Conservation (phyloP, 2,888 invertebrate genomes). For the Drosophila birchii region DNA sequence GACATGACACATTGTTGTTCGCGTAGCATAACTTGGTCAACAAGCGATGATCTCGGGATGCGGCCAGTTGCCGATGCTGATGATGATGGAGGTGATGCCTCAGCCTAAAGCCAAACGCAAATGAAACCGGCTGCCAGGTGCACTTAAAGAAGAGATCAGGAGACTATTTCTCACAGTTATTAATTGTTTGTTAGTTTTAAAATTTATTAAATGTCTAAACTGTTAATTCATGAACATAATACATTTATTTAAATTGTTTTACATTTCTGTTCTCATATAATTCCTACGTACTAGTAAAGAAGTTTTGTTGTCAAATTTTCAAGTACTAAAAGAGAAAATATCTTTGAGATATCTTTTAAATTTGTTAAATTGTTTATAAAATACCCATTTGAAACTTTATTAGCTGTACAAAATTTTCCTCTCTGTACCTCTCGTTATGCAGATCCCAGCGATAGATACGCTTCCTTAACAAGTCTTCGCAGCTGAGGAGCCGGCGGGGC, state of each 20-base stretch:
- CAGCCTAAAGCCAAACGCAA: conserved; percentile 49
- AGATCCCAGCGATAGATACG: conserved; percentile 68
- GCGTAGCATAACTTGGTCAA: conserved; percentile 71
- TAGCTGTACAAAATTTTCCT: not conserved
- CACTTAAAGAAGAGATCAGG: conserved; percentile 10
- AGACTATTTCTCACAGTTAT: not conserved
- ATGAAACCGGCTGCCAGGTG: conserved; percentile 59
- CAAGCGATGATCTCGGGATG: conserved; percentile 43
- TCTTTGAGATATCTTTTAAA: not conserved
- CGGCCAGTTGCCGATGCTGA: conserved; percentile 37
- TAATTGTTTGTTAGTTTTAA: too few relatives aligned
- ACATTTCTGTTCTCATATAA: too few relatives aligned
- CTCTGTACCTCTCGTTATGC: conserved; percentile 56
- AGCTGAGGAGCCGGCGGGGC: conserved; percentile 49
- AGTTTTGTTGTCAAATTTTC: not conserved
- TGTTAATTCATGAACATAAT: not conserved
- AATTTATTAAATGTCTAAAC: not conserved
- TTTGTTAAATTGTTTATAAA: not conserved
- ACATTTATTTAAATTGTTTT: too few relatives aligned
- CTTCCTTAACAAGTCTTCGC: conserved; percentile 68
- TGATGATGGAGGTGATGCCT: conserved; percentile 47
- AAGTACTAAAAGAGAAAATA: not conserved
- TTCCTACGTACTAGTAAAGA: not conserved
- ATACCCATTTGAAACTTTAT: not conserved
- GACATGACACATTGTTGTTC: conserved; percentile 73